A percentile compares a stretch with the other conserved stretches of the same genome.
Conservation (phyloP, 2,888 invertebrate genomes). For the Apamea epomidion region DNA sequence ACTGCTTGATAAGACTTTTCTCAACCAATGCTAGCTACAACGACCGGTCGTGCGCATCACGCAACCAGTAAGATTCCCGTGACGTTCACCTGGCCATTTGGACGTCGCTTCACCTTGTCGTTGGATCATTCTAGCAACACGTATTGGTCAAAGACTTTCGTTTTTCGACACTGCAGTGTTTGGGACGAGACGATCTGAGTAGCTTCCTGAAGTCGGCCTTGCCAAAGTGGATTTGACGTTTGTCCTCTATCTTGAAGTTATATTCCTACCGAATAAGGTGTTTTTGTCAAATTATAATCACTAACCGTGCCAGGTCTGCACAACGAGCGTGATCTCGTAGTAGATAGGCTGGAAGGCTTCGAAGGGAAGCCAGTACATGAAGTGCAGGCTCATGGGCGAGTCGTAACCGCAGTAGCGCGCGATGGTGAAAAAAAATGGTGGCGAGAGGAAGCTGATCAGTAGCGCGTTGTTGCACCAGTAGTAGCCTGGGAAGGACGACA, state of each 20-base stretch:
- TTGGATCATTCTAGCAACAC: neutral
- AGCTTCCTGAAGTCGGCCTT: neutral
- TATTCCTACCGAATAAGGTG: neutral
- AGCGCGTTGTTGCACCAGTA: conserved; percentile 73
- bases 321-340: conserved; percentile 66
- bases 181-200: neutral
- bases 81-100: neutral
- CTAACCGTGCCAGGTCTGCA: conserved; percentile 73
- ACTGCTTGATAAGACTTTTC: neutral
- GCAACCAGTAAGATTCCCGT: neutral
- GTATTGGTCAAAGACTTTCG: neutral
- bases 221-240: neutral
- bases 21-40: neutral
- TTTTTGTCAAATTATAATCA: neutral
- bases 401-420: conserved; percentile 66
- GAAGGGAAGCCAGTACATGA: conserved; percentile 73
- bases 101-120: neutral
- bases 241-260: neutral
- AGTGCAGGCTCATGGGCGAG: conserved; percentile 64
- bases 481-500: conserved; percentile 62
- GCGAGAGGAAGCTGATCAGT: conserved; percentile 65
- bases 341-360: conserved; percentile 63
- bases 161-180: neutral
- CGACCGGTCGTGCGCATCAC: too few relatives aligned
- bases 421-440: conserved; percentile 63